phyloP scores from a whole-genome alignment of 2,113 vertebrate genomes.

The Anarhynchus alexandrinus region DNA sequence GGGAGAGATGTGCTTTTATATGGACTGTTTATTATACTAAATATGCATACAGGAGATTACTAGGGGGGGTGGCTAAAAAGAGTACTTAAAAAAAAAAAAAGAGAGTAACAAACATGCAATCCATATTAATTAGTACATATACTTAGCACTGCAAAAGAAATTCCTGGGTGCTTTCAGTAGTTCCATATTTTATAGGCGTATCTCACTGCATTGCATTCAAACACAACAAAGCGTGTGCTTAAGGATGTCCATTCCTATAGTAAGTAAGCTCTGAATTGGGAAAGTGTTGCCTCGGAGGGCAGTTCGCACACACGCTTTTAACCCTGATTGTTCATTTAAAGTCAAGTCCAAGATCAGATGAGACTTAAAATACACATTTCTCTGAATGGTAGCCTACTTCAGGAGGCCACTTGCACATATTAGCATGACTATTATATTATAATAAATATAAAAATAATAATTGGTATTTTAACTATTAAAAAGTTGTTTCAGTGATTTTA shows the following conservation, averaged over 20 bases:
- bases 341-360: neutral
- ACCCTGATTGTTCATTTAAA: neutral
- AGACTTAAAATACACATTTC: neutral
- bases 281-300: neutral
- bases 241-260: neutral
- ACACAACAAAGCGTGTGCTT: neutral
- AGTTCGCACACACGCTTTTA: neutral
- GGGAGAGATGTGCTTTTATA: neutral
- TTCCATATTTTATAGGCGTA: neutral
- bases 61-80: neutral
- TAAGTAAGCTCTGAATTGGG: neutral
- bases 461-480: neutral
- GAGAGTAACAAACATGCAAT: neutral
- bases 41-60: neutral
- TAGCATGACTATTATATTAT: neutral
- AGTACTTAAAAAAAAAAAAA: neutral
- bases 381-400: neutral
- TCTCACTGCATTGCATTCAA: neutral
- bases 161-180: neutral
- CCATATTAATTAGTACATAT: neutral
- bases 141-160: neutral
- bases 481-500: neutral
- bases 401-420: neutral
- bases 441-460: neutral
- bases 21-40: neutral